Conservation (phyloP, 2,888 invertebrate genomes). For the Drosophila imparisetae region DNA sequence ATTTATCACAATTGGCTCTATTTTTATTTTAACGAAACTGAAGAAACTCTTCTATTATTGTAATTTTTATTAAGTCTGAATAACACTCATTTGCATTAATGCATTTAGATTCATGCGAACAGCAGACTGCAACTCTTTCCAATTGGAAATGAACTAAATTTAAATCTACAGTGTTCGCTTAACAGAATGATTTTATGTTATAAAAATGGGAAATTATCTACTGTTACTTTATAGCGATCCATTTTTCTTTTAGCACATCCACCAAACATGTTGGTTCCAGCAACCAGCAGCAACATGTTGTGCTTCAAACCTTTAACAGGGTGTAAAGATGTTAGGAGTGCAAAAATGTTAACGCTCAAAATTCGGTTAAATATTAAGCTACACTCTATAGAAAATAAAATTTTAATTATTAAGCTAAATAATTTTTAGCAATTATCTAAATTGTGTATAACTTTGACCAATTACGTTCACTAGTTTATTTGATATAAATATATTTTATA, state of each 20-base stretch:
- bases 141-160: conserved; percentile 19
- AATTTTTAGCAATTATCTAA: neutral
- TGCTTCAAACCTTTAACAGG: neutral
- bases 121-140: neutral
- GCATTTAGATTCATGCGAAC: neutral
- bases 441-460: neutral
- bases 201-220: conserved; percentile 9
- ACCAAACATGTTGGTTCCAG: conserved; percentile 5
- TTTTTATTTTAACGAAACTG: neutral
- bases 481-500: neutral
- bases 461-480: neutral
- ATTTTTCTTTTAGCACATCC: neutral
- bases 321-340: too few species aligned
- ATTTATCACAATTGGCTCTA: neutral
- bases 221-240: neutral
- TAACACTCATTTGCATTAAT: neutral
- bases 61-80: neutral
- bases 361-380: neutral
- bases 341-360: accelerated
- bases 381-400: neutral
- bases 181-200: neutral
- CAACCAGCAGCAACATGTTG: conserved; percentile 8
- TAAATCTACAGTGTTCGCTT: neutral
- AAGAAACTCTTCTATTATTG: neutral
- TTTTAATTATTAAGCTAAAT: neutral